A percentile compares a stretch with the other conserved stretches of the same genome.
phyloP scores from a whole-genome alignment of 2,888 invertebrate genomes.

The Napeogenes sylphis region DNA sequence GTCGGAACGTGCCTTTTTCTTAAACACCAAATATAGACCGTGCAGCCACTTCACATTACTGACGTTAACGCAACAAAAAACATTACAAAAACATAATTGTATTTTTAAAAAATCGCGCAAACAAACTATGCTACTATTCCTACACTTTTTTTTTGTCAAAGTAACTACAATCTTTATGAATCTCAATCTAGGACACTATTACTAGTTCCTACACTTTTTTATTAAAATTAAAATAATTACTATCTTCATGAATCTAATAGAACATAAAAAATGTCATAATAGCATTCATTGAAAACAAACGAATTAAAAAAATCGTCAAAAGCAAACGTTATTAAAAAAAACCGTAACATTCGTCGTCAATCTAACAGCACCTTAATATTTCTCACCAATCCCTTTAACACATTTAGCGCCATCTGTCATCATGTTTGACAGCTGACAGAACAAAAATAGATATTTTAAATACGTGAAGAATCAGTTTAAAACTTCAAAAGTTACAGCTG shows the following conservation, averaged over 20 bases:
- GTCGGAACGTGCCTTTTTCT: slow-evolving; percentile 43
- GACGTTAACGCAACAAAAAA: slow-evolving; percentile 11
- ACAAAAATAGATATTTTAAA: slow-evolving; percentile 56
- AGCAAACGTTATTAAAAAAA: too few species aligned
- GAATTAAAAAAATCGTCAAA: too few species aligned
- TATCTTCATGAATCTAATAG: too few species aligned
- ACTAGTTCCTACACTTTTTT: too few species aligned
- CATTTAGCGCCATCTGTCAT: slow-evolving; percentile 70
- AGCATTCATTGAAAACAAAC: too few species aligned
- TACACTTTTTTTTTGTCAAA: too few species aligned
- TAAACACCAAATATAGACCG: slow-evolving; percentile 45
- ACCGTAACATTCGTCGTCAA: slow-evolving; percentile 7
- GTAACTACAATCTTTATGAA: too few species aligned
- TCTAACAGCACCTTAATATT: slow-evolving; percentile 29
- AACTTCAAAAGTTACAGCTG: not conserved
- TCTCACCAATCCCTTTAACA: slow-evolving; percentile 44
- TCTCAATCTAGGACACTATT: too few species aligned
- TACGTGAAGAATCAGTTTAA: not conserved
- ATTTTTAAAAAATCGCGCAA: too few species aligned
- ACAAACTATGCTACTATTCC: too few species aligned
- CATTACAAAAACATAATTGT: not conserved
- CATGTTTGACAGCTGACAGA: slow-evolving; percentile 69
- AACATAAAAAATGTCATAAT: too few species aligned
- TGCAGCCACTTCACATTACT: slow-evolving; percentile 29
- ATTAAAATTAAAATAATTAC: too few species aligned